Evolutionary conservation across 1,140 invertebrate species (phyloP).

Genomic region (Caenorhabditis brenneri): DNA sequence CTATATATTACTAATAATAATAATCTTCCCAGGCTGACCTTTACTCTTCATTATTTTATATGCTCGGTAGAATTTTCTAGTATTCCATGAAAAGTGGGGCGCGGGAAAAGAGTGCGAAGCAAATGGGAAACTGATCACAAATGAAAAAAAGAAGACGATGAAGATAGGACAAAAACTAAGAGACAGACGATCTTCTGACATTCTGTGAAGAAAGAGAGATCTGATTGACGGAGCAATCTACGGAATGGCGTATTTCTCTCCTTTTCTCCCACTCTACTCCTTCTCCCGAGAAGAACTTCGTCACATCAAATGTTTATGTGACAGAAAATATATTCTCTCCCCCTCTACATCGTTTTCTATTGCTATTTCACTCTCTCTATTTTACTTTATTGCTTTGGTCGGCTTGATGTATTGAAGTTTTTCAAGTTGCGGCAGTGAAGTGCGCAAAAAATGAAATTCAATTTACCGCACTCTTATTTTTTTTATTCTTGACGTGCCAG

Average conservation of each 20-base stretch:
- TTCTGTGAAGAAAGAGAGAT: neutral
- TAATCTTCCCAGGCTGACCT: neutral
- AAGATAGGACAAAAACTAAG: neutral
- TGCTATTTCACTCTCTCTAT: slow-evolving; percentile 6
- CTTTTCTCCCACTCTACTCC: neutral
- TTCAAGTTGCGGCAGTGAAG: slow-evolving; percentile 16
- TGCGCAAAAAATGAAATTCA: slow-evolving; percentile 11
- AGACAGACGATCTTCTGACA: slow-evolving; percentile 9
- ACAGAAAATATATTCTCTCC: slow-evolving; percentile 38
- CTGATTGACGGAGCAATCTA: slow-evolving; percentile 42
- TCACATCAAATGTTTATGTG: slow-evolving; percentile 43
- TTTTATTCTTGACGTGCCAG: neutral
- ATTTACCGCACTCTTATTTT: slow-evolving; percentile 33
- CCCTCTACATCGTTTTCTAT: slow-evolving; percentile 35
- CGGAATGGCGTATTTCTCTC: slow-evolving; percentile 29
- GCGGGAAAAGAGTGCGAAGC: neutral
- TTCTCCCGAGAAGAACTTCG: slow-evolving; percentile 14
- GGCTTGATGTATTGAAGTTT: slow-evolving; percentile 39
- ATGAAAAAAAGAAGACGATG: neutral
- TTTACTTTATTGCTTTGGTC: slow-evolving; percentile 23
- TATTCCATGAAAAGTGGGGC: neutral
- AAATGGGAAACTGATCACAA: neutral
- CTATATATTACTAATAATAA: neutral
- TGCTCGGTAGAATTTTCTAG: neutral
- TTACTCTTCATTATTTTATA: neutral